Conservation (phyloP, 1,140 invertebrate species). For the Macrotrachela quadricornifera region DNA sequence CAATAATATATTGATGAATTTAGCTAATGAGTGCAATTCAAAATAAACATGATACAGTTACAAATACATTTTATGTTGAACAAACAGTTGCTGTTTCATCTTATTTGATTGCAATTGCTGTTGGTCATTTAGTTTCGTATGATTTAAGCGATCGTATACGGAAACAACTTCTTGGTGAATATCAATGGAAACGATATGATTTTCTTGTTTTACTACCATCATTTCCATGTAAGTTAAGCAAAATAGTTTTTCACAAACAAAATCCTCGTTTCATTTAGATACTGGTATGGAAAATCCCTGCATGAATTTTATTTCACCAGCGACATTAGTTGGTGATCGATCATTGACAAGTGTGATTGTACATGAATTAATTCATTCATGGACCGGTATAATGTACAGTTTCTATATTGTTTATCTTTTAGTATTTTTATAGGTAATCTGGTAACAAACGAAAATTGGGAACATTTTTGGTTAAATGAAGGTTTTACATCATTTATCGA, state of each 20-base stretch:
- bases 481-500: conserved; percentile 82
- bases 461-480: conserved; percentile 85
- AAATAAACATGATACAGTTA: conserved; percentile 13
- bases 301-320: conserved; percentile 77
- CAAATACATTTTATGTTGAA: conserved; percentile 39
- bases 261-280: neutral
- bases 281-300: conserved; percentile 96
- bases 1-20: too few relatives aligned
- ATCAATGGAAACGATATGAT: conserved; percentile 44
- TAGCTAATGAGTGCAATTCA: too few relatives aligned
- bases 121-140: conserved; percentile 48
- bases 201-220: conserved; percentile 70
- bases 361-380: conserved; percentile 83
- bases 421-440: conserved; percentile 80
- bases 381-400: conserved; percentile 89
- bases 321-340: conserved; percentile 63
- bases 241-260: too few relatives aligned
- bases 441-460: conserved; percentile 71
- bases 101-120: conserved; percentile 57
- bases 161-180: conserved; percentile 40
- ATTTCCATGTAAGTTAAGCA: conserved; percentile 43
- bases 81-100: conserved; percentile 42
- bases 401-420: conserved; percentile 88
- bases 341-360: conserved; percentile 67
- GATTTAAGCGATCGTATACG: conserved; percentile 32